These are phyloP conservation scores for Mythimna vitellina DNA, from an alignment of 2,888 invertebrate species.

Conservation along the genomic window DNA sequence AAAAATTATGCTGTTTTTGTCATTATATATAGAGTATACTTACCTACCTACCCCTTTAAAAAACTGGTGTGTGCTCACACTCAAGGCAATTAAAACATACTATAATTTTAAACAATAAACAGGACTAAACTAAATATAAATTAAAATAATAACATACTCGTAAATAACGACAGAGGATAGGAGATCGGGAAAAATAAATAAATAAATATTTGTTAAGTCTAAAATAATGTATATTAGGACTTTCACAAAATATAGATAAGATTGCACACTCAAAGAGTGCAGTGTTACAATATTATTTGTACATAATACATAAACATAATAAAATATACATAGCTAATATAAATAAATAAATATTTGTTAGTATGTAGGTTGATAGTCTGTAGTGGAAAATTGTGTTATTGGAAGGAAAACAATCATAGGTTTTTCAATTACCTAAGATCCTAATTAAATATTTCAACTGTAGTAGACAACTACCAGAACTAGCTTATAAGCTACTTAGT, in stretches of 20 bases:
- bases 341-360: constrained; percentile 49
- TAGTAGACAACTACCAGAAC: constrained; percentile 21
- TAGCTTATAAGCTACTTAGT: constrained; percentile 40
- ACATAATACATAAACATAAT: constrained; percentile 26
- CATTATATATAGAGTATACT: constrained; percentile 7
- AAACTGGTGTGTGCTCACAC: not conserved
- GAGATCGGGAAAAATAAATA: constrained; percentile 25
- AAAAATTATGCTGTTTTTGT: constrained; percentile 32
- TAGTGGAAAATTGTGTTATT: constrained; percentile 50
- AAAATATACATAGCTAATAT: constrained; percentile 4
- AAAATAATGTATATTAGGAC: constrained; percentile 48
- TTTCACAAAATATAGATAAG: constrained; percentile 32
- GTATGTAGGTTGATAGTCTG: constrained; percentile 36
- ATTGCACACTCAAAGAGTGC: constrained; percentile 10
- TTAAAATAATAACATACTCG: not conserved
- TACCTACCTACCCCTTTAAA: not conserved
- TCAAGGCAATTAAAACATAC: not conserved
- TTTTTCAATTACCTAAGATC: constrained; percentile 24
- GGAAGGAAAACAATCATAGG: constrained; percentile 35
- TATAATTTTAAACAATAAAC: too few species aligned
- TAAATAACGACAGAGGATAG: constrained; percentile 1
- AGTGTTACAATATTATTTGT: constrained; percentile 15
- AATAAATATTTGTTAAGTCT: constrained; percentile 37
- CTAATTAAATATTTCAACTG: constrained; percentile 31
- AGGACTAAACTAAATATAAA: not conserved